phyloP scores from a whole-genome alignment of 2,113 vertebrate genomes.

The Chaetodon trifascialis region DNA sequence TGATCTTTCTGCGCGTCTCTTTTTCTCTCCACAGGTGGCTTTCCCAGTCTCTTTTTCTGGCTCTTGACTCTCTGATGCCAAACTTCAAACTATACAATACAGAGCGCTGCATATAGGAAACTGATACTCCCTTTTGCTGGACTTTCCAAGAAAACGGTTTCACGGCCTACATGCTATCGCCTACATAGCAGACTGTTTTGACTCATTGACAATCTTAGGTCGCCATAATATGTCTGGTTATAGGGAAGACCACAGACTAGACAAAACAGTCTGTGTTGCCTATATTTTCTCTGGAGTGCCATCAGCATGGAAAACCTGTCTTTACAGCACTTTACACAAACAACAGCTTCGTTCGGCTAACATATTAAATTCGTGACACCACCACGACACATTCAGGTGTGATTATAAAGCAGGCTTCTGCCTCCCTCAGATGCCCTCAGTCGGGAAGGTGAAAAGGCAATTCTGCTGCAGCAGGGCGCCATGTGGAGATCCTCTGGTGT shows the following conservation, averaged over 20 bases:
- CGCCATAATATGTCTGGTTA: conserved; percentile 37
- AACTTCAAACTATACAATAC: not conserved
- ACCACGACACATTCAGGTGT: conserved; percentile 11
- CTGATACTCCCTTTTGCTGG: conserved; percentile 11
- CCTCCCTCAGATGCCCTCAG: conserved; percentile 34
- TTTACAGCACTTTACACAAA: conserved; percentile 3
- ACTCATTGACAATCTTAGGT: conserved; percentile 24
- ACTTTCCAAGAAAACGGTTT: conserved; percentile 30
- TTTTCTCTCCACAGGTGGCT: conserved; percentile 27
- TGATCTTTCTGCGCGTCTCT: conserved; percentile 16
- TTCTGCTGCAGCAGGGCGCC: conserved; percentile 50
- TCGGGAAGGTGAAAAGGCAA: conserved; percentile 39
- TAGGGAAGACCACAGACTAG: conserved; percentile 34
- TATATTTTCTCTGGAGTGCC: not conserved
- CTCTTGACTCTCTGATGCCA: not conserved
- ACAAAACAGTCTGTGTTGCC: conserved; percentile 31
- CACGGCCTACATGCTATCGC: conserved; percentile 18
- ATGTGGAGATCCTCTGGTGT: conserved; percentile 54
- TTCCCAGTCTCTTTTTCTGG: not conserved
- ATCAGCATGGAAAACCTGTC: not conserved
- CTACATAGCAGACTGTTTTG: conserved; percentile 32
- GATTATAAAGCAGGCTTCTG: conserved; percentile 14
- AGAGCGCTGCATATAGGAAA: not conserved
- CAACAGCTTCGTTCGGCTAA: conserved; percentile 14
- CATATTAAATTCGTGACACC: conserved; percentile 19